Conservation (phyloP, 2,797 vertebrate species). For the Rhabdomys pumilio region DNA sequence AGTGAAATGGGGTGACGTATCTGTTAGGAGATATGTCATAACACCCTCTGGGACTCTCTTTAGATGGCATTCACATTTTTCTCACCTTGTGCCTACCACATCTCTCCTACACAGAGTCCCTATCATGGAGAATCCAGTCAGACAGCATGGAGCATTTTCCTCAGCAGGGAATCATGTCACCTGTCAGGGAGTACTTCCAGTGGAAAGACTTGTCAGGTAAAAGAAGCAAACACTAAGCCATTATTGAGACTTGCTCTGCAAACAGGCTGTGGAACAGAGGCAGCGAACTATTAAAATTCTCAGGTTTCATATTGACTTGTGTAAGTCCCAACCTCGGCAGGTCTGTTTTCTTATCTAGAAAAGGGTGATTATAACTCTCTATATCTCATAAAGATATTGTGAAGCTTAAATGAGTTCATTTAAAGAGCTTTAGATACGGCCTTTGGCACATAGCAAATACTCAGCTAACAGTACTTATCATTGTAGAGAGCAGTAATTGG, state of each 20-base stretch:
- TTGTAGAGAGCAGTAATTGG: not conserved
- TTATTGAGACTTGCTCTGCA: not conserved
- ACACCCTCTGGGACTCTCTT: not conserved
- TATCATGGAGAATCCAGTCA: not conserved
- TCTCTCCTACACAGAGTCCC: not conserved
- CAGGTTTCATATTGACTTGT: not conserved
- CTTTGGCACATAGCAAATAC: not conserved
- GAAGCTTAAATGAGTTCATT: not conserved
- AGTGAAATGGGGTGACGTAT: not conserved
- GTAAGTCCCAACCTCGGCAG: not conserved
- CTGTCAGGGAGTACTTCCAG: not conserved
- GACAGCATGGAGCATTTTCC: not conserved
- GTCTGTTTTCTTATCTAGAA: slow-evolving; percentile 1
- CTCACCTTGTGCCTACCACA: not conserved
- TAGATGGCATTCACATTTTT: not conserved
- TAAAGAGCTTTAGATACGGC: not conserved
- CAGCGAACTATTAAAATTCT: not conserved
- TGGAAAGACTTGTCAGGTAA: not conserved
- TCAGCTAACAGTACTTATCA: not conserved
- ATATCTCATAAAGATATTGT: not conserved
- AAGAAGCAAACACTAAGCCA: not conserved
- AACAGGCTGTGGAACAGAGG: not conserved
- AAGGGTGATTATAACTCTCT: not conserved
- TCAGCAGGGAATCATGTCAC: not conserved
- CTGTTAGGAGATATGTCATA: not conserved